Conservation (phyloP, 2,888 invertebrate genomes). For the Apamea sordens region DNA sequence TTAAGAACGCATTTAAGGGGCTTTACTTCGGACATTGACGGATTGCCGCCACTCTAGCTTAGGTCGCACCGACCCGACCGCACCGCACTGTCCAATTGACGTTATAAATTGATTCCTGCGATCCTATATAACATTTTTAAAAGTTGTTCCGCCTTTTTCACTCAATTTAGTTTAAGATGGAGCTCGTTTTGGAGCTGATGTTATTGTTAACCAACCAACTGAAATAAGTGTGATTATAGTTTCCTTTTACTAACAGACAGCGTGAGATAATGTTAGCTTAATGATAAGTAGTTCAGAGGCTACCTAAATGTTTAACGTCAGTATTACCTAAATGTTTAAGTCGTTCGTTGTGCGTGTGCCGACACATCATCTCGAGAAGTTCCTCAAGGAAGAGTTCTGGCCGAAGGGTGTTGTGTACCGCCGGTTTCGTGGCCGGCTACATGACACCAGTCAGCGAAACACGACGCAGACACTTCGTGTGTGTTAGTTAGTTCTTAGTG, state of each 20-base stretch:
- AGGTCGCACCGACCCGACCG: slow-evolving; percentile 73
- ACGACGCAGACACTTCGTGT: too few species aligned
- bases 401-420: too few species aligned
- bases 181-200: slow-evolving; percentile 17
- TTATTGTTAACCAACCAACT: slow-evolving; percentile 17
- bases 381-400: too few species aligned
- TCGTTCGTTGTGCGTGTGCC: too few species aligned
- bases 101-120: slow-evolving; percentile 78
- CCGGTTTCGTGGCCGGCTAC: too few species aligned
- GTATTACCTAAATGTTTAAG: too few species aligned
- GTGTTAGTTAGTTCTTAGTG: too few species aligned
- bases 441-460: too few species aligned
- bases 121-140: slow-evolving; percentile 67
- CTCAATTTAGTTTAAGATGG: slow-evolving; percentile 45
- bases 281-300: neutral
- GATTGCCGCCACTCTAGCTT: slow-evolving; percentile 80
- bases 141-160: slow-evolving; percentile 56
- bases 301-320: neutral
- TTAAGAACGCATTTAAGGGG: slow-evolving; percentile 86
- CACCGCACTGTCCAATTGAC: slow-evolving; percentile 75
- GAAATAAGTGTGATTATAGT: neutral
- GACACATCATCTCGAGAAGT: too few species aligned
- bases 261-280: neutral
- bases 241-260: neutral
- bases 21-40: slow-evolving; percentile 86